Evolutionary conservation across 2,888 invertebrate species (phyloP).

Genomic region (Rutpela maculata): DNA sequence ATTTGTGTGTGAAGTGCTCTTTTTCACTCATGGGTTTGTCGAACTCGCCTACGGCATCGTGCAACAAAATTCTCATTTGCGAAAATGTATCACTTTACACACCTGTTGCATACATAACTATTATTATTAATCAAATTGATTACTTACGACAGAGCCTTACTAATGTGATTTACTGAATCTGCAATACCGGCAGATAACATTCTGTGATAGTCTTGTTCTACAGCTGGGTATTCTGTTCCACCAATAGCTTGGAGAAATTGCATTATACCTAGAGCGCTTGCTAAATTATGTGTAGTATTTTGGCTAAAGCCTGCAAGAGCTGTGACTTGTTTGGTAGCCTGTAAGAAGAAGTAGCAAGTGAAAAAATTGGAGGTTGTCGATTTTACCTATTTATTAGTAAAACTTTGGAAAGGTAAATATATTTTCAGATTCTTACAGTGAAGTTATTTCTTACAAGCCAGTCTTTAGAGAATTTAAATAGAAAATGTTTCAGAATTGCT

Average conservation of each 20-base stretch:
- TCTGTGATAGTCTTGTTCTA: constrained; percentile 90
- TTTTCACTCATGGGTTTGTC: too few relatives aligned
- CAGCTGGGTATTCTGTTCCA: constrained; percentile 88
- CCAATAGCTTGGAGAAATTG: constrained; percentile 95
- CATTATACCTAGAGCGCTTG: constrained; percentile 83
- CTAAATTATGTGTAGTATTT: constrained; percentile 1
- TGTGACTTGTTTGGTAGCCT: constrained; percentile 56
- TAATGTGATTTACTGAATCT: constrained; percentile 73
- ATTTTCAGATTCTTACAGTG: too few relatives aligned
- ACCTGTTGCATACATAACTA: too few relatives aligned
- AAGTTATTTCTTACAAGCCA: too few relatives aligned
- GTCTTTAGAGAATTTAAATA: too few relatives aligned
- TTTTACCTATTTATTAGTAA: too few relatives aligned
- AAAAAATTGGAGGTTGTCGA: neutral
- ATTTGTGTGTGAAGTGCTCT: too few relatives aligned
- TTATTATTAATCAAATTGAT: neutral
- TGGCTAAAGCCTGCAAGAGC: constrained; percentile 51
- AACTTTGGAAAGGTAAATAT: too few relatives aligned
- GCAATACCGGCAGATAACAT: constrained; percentile 80
- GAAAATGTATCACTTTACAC: too few relatives aligned
- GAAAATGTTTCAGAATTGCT: too few relatives aligned
- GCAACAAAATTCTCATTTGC: too few relatives aligned
- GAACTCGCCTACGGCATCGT: too few relatives aligned
- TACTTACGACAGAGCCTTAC: constrained; percentile 43
- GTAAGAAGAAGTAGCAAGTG: neutral